Evolutionary conservation across 2,888 invertebrate genomes (phyloP), one percentile per base, ranked within the genome.

Genomic region (Altica lythri): DNA sequence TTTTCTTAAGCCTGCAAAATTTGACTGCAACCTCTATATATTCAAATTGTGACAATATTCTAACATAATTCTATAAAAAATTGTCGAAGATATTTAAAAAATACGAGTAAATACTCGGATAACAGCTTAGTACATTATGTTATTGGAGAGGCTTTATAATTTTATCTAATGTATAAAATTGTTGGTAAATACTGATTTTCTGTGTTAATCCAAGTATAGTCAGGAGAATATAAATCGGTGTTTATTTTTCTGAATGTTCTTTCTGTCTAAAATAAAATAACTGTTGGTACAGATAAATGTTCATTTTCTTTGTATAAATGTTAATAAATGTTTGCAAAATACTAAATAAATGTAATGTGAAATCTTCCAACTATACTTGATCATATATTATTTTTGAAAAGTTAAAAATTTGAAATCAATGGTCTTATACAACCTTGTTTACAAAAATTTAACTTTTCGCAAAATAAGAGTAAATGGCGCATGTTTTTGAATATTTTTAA

Each of bases 291-390:
- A 30, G 6, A 34, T 45, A 18, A 25, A 34, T 27, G 25, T 22
- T 19, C 16, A 46, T 46, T 25, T 25, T 14, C 34, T 22, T 32
- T n/a, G 17, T 10, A 19, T 46, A 30, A 37, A 46, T 46, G 35
- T 46, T 19, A 2, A 12, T 22, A 45, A 19, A 37, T n/a, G n/a
- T n/a, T n/a, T n/a, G n/a, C n/a, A n/a, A n/a, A n/a, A n/a, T n/a
- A n/a, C n/a, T n/a, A n/a, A n/a, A n/a, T n/a, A n/a, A n/a, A n/a
- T n/a, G n/a, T n/a, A n/a, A n/a, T n/a, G n/a, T n/a, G n/a, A 35
- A 22, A 16, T 46, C 37, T 46, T 46, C 46, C 25, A 25, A 46
- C 46, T 46, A 46, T 46, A 46, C 46, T 46, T 46, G 45, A 16
- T 14, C 9, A 34, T 12, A 5, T 5, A 27, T 5, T 12, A n/a